phyloP scores from a whole-genome alignment of 2,113 vertebrate genomes.

The Cercopithecus mona region DNA sequence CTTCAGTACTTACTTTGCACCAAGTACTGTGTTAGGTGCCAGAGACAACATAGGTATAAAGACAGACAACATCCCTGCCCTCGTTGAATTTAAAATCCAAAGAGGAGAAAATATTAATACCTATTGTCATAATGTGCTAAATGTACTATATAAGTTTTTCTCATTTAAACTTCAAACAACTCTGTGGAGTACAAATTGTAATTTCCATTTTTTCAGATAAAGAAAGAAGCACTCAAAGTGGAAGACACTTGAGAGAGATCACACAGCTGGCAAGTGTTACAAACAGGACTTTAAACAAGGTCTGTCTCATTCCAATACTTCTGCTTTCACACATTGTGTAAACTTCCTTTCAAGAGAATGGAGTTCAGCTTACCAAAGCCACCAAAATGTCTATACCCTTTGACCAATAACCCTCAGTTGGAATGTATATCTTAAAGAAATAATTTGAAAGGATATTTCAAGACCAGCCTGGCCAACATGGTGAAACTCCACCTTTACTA shows the following conservation, averaged over 20 bases:
- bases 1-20: background rate
- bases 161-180: background rate
- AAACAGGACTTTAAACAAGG: background rate
- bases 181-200: background rate
- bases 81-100: background rate
- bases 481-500: too few relatives aligned
- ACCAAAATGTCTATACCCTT: background rate
- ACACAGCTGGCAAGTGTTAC: background rate
- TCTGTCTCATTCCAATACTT: background rate
- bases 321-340: background rate
- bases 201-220: background rate
- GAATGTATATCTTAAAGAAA: background rate
- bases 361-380: background rate
- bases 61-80: background rate
- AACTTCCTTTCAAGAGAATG: background rate
- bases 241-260: background rate
- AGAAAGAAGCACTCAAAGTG: background rate
- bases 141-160: background rate
- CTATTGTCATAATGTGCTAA: background rate
- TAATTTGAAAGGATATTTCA: background rate
- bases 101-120: background rate
- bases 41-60: background rate
- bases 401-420: background rate
- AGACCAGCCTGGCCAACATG: too few relatives aligned
- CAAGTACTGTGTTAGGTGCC: background rate